These are phyloP conservation scores for Drosophila pseudotalamancana DNA, from an alignment of 2,888 invertebrate genomes.

Conservation along the genomic window DNA sequence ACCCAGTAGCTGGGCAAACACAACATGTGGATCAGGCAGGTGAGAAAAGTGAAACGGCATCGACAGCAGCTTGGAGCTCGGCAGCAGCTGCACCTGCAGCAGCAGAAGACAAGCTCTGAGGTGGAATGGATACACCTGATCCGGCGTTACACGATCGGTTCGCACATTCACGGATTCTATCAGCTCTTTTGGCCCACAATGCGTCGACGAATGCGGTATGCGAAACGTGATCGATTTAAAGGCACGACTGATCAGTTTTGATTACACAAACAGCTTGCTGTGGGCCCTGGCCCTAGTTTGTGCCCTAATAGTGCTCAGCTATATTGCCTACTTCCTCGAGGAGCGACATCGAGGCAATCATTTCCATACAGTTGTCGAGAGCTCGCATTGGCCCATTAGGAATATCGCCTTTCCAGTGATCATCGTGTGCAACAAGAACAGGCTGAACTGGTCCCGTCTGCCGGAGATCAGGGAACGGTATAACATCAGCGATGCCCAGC, in stretches of 20 bases:
- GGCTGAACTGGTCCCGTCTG: conserved; percentile 82
- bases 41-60: conserved; percentile 5
- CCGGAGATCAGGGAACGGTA: conserved; percentile 56
- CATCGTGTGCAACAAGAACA: conserved; percentile 81
- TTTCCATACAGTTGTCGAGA: conserved; percentile 79
- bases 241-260: no score
- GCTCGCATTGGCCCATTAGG: conserved; percentile 73
- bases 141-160: conserved; percentile 31
- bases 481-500: conserved; percentile 45
- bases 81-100: neutral
- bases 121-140: conserved; percentile 50
- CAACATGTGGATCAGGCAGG: conserved; percentile 31
- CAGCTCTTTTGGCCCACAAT: conserved; percentile 55
- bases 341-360: conserved; percentile 64
- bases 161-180: conserved; percentile 68
- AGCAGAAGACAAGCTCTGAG: neutral
- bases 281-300: conserved; percentile 69
- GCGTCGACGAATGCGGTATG: conserved; percentile 65
- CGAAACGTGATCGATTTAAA: neutral
- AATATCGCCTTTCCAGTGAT: conserved; percentile 82
- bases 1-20: neutral
- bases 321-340: conserved; percentile 67
- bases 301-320: conserved; percentile 68
- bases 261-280: conserved; percentile 51
- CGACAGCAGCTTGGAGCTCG: conserved; percentile 17